These are phyloP conservation scores for Acrocephalus kingi DNA, from an alignment of 2,113 vertebrate genomes.

Conservation along the genomic window DNA sequence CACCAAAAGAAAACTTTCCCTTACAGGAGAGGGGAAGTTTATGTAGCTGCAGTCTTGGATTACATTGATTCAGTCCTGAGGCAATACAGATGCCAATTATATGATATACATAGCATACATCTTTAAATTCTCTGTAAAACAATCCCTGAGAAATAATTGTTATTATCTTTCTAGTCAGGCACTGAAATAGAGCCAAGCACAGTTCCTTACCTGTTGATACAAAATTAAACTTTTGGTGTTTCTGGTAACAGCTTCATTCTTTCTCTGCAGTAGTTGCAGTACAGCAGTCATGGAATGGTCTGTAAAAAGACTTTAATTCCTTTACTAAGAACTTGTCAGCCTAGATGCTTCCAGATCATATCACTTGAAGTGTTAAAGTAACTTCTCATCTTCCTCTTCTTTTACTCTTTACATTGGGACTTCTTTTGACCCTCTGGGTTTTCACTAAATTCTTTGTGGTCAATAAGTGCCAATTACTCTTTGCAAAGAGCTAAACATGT, in stretches of 20 bases:
- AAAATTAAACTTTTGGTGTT: neutral
- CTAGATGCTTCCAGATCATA: neutral
- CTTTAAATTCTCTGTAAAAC: neutral
- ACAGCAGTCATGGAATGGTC: neutral
- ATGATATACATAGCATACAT: neutral
- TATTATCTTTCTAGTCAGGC: neutral
- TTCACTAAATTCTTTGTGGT: neutral
- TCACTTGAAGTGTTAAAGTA: neutral
- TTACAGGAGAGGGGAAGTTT: neutral
- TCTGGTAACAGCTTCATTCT: neutral
- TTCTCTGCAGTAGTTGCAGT: neutral
- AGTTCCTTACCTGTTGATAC: neutral
- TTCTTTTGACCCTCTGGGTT: neutral
- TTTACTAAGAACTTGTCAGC: neutral
- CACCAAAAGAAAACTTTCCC: neutral
- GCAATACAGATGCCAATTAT: slow-evolving; percentile 21
- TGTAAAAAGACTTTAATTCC: neutral
- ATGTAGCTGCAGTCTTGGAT: slow-evolving; percentile 14
- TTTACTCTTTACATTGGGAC: neutral
- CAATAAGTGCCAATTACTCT: neutral
- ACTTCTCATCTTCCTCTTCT: neutral
- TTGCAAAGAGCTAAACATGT: neutral
- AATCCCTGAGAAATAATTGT: neutral
- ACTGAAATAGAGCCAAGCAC: neutral
- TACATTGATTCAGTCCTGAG: neutral